phyloP scores from a whole-genome alignment of 2,888 invertebrate genomes.

The Hedya salicella region DNA sequence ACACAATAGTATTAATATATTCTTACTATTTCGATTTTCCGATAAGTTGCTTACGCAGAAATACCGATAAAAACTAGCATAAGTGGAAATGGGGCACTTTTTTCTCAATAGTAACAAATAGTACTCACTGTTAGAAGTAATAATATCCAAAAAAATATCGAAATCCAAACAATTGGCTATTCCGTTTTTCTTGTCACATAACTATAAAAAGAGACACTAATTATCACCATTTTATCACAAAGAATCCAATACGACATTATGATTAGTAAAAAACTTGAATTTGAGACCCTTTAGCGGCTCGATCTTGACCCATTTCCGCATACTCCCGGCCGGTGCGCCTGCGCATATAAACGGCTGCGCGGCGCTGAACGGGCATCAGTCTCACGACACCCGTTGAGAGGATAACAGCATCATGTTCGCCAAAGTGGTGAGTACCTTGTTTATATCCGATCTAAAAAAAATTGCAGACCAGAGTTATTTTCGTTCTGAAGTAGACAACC shows the following conservation, averaged over 20 bases:
- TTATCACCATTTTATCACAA: not conserved
- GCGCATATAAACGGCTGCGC: constrained; percentile 47
- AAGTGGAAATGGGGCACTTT: too few relatives aligned
- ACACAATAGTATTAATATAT: too few relatives aligned
- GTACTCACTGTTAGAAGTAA: too few relatives aligned
- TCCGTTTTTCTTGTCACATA: too few relatives aligned
- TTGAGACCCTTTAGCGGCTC: not conserved
- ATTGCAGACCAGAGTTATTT: too few relatives aligned
- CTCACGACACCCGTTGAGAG: constrained; percentile 76
- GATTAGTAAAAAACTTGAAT: not conserved
- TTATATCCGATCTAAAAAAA: constrained; percentile 17
- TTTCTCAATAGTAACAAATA: too few relatives aligned
- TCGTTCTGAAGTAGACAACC: too few relatives aligned
- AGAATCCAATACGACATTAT: not conserved
- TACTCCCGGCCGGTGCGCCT: constrained; percentile 24
- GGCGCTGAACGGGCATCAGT: constrained; percentile 62
- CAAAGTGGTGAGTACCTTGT: constrained; percentile 71
- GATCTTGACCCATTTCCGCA: constrained; percentile 37
- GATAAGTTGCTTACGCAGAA: too few relatives aligned
- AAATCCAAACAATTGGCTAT: too few relatives aligned
- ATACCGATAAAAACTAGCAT: too few relatives aligned
- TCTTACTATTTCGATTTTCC: too few relatives aligned
- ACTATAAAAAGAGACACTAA: not conserved
- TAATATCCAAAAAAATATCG: too few relatives aligned
- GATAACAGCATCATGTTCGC: constrained; percentile 75